Conservation (phyloP, 1,140 invertebrate genomes). For the Himalopsyche phryganea region DNA sequence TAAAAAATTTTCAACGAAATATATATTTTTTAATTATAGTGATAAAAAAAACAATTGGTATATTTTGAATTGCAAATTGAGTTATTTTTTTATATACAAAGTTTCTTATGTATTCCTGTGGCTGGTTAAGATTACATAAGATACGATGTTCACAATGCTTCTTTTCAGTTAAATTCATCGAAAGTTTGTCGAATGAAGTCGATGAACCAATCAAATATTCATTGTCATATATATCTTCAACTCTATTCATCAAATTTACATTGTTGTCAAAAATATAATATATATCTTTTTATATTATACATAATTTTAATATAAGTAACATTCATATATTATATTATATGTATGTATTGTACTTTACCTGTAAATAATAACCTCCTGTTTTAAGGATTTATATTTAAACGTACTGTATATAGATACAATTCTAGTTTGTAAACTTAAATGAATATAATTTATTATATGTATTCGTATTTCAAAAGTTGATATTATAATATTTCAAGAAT, state of each 20-base stretch:
- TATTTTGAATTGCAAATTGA: slow-evolving; percentile 1
- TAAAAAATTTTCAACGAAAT: not conserved
- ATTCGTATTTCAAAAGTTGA: too few species aligned
- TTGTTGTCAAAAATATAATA: slow-evolving; percentile 20
- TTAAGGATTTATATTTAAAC: too few species aligned
- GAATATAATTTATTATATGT: too few species aligned
- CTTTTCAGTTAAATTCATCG: not conserved
- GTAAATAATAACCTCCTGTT: not conserved
- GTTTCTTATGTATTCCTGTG: slow-evolving; percentile 27
- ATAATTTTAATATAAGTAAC: slow-evolving; percentile 3
- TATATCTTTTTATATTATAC: slow-evolving; percentile 9
- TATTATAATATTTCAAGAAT: too few species aligned
- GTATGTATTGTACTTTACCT: not conserved
- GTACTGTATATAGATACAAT: too few species aligned
- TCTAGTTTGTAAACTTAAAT: too few species aligned
- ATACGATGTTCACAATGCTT: not conserved
- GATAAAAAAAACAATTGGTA: slow-evolving; percentile 11
- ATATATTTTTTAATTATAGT: slow-evolving; percentile 4
- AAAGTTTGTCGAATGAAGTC: not conserved
- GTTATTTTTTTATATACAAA: slow-evolving; percentile 8
- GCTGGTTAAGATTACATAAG: slow-evolving; percentile 29
- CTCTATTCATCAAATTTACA: slow-evolving; percentile 8
- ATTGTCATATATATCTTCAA: not conserved
- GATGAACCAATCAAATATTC: not conserved
- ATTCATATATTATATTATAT: slow-evolving; percentile 1